phyloP scores from a whole-genome alignment of 2,113 vertebrate species.

The Ardeotis arabs region DNA sequence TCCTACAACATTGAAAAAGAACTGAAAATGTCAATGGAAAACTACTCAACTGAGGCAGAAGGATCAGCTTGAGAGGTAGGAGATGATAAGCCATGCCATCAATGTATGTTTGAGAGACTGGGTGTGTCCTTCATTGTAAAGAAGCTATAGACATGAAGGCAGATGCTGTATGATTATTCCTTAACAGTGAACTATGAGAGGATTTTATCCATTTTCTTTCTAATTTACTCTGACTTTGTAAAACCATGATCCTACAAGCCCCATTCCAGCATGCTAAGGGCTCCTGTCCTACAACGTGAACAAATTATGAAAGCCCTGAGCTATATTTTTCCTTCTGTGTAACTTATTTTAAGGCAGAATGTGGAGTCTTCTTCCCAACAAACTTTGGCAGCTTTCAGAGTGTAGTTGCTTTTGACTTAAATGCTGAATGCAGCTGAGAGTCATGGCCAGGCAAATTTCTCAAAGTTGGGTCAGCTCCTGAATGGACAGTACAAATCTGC shows the following conservation, averaged over 20 bases:
- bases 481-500: not conserved
- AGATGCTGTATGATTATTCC: conserved; percentile 16
- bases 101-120: conserved; percentile 10
- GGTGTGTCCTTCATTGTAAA: conserved; percentile 23
- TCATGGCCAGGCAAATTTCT: not conserved
- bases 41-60: conserved; percentile 6
- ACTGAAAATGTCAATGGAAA: conserved; percentile 3
- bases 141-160: not conserved
- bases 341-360: not conserved
- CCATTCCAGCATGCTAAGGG: not conserved
- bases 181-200: conserved; percentile 2
- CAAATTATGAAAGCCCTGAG: not conserved
- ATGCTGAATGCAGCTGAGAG: not conserved
- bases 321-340: not conserved
- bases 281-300: not conserved
- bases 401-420: not conserved
- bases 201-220: conserved; percentile 53
- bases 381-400: not conserved
- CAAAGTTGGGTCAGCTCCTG: not conserved
- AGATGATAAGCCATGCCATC: not conserved
- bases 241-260: not conserved
- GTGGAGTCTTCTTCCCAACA: not conserved
- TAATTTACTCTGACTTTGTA: conserved; percentile 45
- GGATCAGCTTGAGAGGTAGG: conserved; percentile 18
- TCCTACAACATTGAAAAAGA: conserved; percentile 3